Evolutionary conservation across 2,888 invertebrate species (phyloP).

Genomic region (Hypselothyrea guttata): DNA sequence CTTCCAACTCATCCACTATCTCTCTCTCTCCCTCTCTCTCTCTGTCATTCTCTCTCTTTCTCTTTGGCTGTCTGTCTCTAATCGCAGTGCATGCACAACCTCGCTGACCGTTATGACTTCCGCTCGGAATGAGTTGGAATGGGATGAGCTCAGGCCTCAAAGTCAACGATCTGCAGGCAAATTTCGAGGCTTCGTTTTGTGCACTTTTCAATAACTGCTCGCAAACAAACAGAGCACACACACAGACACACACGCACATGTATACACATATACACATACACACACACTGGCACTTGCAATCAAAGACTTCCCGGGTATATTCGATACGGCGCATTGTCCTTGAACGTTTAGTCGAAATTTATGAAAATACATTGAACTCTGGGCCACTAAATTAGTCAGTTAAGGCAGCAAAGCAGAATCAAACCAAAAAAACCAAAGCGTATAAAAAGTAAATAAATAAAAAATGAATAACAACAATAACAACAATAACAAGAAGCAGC

Average conservation of each 20-base stretch:
- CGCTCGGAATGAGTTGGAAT: conserved; percentile 45
- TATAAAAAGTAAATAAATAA: conserved; percentile 13
- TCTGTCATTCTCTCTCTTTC: background rate
- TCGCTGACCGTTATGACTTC: conserved; percentile 68
- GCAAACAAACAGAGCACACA: background rate
- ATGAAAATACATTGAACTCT: conserved; percentile 77
- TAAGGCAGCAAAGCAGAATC: conserved; percentile 52
- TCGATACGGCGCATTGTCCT: conserved; percentile 66
- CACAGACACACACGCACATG: background rate
- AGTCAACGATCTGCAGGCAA: conserved; percentile 53
- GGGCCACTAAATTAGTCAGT: conserved; percentile 71
- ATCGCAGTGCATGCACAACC: conserved; percentile 20
- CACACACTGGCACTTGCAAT: conserved; percentile 17
- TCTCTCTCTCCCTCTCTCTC: background rate
- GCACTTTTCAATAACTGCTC: conserved; percentile 43
- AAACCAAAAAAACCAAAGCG: conserved; percentile 14
- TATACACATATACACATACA: conserved; percentile 24
- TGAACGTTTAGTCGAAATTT: conserved; percentile 78
- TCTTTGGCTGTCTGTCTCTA: conserved; percentile 3
- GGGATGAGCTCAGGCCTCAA: conserved; percentile 32
- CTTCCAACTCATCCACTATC: background rate
- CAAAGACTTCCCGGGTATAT: conserved; percentile 29
- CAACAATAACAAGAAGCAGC: conserved; percentile 10
- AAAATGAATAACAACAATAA: conserved; percentile 12
- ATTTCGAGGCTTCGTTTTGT: conserved; percentile 25